Evolutionary conservation across 92 coral and sea anemone genomes (phyloP).

Genomic region (Umimayanthus chanpuru): DNA sequence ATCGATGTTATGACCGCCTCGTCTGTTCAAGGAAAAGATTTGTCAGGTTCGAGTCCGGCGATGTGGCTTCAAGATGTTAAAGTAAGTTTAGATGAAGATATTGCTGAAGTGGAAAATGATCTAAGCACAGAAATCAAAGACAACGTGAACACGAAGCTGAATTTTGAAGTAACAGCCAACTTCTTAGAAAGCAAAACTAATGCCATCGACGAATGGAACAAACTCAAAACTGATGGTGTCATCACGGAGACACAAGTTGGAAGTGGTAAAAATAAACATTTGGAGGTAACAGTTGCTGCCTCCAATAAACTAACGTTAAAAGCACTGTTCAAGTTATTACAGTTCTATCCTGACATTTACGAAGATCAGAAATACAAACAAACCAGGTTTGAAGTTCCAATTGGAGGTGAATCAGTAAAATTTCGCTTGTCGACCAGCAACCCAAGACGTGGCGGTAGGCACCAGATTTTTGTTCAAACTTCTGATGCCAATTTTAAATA

Average conservation of each 20-base stretch:
- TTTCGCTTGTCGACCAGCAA: neutral
- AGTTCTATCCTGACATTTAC: no score
- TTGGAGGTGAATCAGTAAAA: no score
- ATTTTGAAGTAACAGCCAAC: conserved; percentile 51
- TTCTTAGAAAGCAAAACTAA: neutral
- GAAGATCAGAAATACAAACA: neutral
- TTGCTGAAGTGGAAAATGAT: neutral
- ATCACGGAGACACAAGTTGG: neutral
- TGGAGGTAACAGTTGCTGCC: conserved; percentile 15
- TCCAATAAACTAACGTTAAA: conserved; percentile 8
- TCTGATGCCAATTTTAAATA: neutral
- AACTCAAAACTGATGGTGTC: neutral
- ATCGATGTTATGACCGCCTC: conserved; percentile 44
- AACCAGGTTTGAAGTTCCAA: neutral
- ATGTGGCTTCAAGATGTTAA: conserved; percentile 32
- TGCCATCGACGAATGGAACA: conserved; percentile 24
- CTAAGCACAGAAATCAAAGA: neutral
- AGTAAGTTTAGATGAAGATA: neutral
- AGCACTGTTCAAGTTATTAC: neutral
- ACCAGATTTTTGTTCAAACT: no score
- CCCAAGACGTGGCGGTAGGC: neutral
- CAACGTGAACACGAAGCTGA: conserved; percentile 6
- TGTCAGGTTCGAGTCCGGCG: conserved; percentile 5
- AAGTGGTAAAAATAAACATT: neutral
- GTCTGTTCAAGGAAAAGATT: neutral